Percentiles rank a stretch among this genome's conserved stretches.
phyloP scores from a whole-genome alignment of 2,797 vertebrate genomes.

The Mormyrus hasselquistii region DNA sequence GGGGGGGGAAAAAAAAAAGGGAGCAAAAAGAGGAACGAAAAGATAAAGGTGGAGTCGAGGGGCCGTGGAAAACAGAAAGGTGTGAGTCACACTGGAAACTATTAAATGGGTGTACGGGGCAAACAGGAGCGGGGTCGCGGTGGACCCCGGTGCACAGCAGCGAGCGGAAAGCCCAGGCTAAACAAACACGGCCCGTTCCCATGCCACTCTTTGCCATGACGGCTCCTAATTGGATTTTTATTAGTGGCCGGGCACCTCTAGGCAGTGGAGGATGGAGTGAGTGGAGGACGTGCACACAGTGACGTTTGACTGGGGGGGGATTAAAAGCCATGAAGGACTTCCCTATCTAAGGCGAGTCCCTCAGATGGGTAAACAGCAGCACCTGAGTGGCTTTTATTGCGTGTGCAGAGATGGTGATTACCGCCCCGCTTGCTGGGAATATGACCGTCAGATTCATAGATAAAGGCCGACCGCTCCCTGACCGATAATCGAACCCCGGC shows the following conservation, averaged over 20 bases:
- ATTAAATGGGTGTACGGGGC: conserved; percentile 25
- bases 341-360: conserved; percentile 10
- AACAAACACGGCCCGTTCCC: conserved; percentile 50
- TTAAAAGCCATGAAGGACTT: background rate
- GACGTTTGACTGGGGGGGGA: background rate
- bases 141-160: too few relatives aligned
- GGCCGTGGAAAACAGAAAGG: background rate
- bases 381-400: background rate
- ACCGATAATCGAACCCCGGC: background rate
- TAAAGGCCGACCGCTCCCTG: conserved; percentile 4
- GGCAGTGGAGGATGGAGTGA: background rate
- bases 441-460: conserved; percentile 15
- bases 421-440: conserved; percentile 13
- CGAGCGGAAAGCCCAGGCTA: conserved; percentile 36
- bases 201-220: conserved; percentile 16
- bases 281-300: background rate
- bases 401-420: background rate
- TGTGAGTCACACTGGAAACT: conserved; percentile 44
- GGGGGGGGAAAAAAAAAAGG: conserved; percentile 9
- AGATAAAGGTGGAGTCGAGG: conserved; percentile 23
- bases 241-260: conserved; percentile 28
- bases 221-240: conserved; percentile 44
- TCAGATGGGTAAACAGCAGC: conserved; percentile 21
- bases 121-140: background rate
- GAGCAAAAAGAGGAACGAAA: conserved; percentile 26